Evolutionary conservation across 2,888 invertebrate species (phyloP).

Genomic region (Aleiodes leptofemur): DNA sequence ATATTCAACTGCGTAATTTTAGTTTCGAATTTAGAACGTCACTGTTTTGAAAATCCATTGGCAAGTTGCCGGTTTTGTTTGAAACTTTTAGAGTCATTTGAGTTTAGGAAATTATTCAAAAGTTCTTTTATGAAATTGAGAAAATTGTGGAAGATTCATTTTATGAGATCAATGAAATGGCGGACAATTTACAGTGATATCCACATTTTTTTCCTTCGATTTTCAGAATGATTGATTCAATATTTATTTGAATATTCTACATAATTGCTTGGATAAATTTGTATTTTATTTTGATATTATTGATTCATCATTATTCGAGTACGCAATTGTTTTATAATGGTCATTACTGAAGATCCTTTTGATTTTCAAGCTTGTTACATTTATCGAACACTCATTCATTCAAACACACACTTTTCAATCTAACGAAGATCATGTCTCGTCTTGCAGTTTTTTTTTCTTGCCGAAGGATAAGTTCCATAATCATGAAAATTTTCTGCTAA

Average conservation of each 20-base stretch:
- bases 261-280: background rate
- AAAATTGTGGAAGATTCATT: too few relatives aligned
- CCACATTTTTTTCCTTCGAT: too few relatives aligned
- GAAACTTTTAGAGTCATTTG: background rate
- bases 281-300: slow-evolving; percentile 13
- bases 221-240: background rate
- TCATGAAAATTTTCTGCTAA: background rate
- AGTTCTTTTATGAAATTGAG: too few relatives aligned
- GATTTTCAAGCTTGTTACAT: slow-evolving; percentile 11
- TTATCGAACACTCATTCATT: slow-evolving; percentile 15
- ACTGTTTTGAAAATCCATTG: background rate
- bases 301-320: slow-evolving; percentile 22
- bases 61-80: slow-evolving; percentile 10
- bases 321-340: background rate
- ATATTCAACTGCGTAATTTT: background rate
- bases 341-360: background rate
- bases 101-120: too few relatives aligned
- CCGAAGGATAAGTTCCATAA: background rate
- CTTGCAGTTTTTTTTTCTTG: background rate
- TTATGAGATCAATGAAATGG: too few relatives aligned
- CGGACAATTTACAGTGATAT: too few relatives aligned
- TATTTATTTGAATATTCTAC: background rate
- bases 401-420: slow-evolving; percentile 8
- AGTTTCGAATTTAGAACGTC: slow-evolving; percentile 3
- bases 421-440: background rate